These are phyloP conservation scores for Parochlus steinenii DNA, from an alignment of 2,888 invertebrate species.

Conservation along the genomic window DNA sequence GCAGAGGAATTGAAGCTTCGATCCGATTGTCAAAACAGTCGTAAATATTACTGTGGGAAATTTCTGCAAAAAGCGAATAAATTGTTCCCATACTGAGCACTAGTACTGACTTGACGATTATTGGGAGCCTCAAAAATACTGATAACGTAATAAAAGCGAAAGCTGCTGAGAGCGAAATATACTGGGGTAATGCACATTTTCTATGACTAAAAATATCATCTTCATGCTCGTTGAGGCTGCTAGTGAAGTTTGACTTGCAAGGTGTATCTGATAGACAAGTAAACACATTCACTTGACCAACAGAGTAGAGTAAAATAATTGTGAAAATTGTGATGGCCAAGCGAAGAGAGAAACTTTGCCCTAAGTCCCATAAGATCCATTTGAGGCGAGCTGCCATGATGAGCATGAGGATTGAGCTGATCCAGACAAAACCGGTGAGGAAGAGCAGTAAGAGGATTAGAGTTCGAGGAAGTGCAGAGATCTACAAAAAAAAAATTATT, in stretches of 20 bases:
- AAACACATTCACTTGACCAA: constrained; percentile 83
- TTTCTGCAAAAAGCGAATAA: constrained; percentile 62
- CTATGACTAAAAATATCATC: constrained; percentile 42
- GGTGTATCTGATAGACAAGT: constrained; percentile 39
- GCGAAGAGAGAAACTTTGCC: constrained; percentile 64
- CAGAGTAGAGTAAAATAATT: constrained; percentile 69
- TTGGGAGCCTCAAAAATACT: constrained; percentile 67
- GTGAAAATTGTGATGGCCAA: constrained; percentile 78
- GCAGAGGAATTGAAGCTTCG: constrained; percentile 59
- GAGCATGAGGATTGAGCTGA: constrained; percentile 69
- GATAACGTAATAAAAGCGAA: constrained; percentile 72
- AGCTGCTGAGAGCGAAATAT: constrained; percentile 70
- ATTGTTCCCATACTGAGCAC: constrained; percentile 62
- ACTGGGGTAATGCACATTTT: constrained; percentile 71
- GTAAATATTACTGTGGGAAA: constrained; percentile 65
- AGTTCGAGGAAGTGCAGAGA: constrained; percentile 67
- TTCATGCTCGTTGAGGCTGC: constrained; percentile 17
- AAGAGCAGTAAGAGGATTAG: constrained; percentile 69
- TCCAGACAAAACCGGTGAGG: constrained; percentile 80
- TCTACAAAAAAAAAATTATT: constrained; percentile 24
- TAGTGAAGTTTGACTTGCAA: constrained; percentile 23
- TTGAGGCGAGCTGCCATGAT: constrained; percentile 66
- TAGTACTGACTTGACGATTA: constrained; percentile 62
- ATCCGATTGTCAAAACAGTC: constrained; percentile 64
- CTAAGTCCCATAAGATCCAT: constrained; percentile 75